A percentile compares a stretch with the other conserved stretches of the same genome.
These are phyloP conservation scores for Anthopleura xanthogrammica DNA, from an alignment of 92 coral and sea anemone species.

Conservation along the genomic window DNA sequence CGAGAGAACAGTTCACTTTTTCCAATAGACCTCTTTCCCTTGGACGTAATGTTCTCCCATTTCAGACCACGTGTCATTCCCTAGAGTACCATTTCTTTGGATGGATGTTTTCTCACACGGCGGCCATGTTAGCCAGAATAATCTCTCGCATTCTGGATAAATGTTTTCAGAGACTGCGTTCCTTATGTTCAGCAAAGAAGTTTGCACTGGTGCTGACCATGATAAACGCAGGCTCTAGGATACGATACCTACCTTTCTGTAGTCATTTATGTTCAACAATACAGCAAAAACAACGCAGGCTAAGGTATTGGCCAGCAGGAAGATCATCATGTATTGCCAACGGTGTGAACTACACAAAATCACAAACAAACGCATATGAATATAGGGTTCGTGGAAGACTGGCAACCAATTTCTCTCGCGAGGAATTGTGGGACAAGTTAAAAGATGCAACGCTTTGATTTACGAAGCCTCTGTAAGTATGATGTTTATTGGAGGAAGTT, in stretches of 20 bases:
- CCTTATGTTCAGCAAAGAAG: too few species aligned
- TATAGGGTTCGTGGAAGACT: neutral
- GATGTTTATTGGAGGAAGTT: neutral
- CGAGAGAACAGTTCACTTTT: too few species aligned
- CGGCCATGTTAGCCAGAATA: too few species aligned
- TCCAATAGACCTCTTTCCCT: too few species aligned
- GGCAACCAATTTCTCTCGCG: too few species aligned
- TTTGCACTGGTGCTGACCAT: neutral
- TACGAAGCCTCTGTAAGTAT: too few species aligned
- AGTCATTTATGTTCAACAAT: slow-evolving; percentile 71
- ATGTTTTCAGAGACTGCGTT: neutral
- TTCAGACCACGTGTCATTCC: too few species aligned
- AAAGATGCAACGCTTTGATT: too few species aligned
- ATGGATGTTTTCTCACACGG: neutral
- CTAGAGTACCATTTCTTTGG: too few species aligned
- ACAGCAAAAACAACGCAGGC: slow-evolving; percentile 69
- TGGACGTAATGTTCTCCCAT: too few species aligned
- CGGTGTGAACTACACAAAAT: slow-evolving; percentile 45
- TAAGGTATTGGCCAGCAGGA: slow-evolving; percentile 69
- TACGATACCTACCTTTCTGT: slow-evolving; percentile 56
- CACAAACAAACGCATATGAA: neutral
- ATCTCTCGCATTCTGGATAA: neutral
- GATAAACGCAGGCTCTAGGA: neutral
- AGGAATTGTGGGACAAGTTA: too few species aligned
- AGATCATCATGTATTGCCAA: slow-evolving; percentile 90